Base-by-base conservation (phyloP, 2,797 vertebrate species). In the Enteromius unitaeniatus region DNA sequence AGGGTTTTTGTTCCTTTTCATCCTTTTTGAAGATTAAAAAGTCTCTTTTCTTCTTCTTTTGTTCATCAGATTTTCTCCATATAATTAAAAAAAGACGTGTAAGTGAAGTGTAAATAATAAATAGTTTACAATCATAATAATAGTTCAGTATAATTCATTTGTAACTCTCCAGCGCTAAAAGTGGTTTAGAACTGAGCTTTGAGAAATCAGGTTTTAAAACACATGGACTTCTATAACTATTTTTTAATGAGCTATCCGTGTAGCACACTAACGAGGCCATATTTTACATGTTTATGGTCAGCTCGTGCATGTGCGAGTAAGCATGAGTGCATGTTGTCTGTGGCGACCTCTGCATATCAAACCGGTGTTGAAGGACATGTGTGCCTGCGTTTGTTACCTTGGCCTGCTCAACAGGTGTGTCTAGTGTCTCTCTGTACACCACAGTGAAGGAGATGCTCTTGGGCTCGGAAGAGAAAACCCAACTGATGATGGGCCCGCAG, bases 361-460 rank as follows among this genome's bases (percentile, higher is more conserved):
- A n/a, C 26, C 17, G 28, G 10, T 55, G 34, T 17, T 60, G 14
- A 77, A 42, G 34, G 15, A 31, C 47, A 26, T 37, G 74, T 53
- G 17, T 60, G 78, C 45, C 2, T 31, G 76, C 53, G 42, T 80
- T 65, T 58, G 69, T 68, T n/a, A 98, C 98, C 95, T 97, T 98
- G 81, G 96, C 95, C 82, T 97, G 96, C 75, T 97, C 96, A 89
- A 97, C 90, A 0, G 95, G 93, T 0, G 92, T 87, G 75, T 96
- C 93, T 13, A 92, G 85, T 0, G 95, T 93, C 84, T 97, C 97
- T 68, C 90, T 94, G 90, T 96, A 97, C 70, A 99, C 95, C 47
- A 99, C 96, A 0, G 97, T 97, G 82, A 99, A 99, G 75, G 95
- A 96, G 91, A 99, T 95, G 84, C 97, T 99, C 91, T 97, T 99